phyloP scores from a whole-genome alignment of 2,888 invertebrate species.

The Panopea generosa region DNA sequence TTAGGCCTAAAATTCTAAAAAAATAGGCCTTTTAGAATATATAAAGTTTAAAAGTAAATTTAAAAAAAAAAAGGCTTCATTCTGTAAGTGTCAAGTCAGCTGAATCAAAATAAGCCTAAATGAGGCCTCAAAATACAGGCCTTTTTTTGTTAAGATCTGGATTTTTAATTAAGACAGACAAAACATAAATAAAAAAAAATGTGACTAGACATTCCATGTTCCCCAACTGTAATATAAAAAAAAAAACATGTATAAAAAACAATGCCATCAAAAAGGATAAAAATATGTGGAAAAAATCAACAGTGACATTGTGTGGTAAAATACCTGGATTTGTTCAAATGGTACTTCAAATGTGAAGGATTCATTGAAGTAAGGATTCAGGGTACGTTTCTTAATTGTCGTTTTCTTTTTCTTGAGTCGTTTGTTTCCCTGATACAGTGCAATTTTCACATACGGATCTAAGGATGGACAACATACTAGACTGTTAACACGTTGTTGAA shows the following conservation, averaged over 20 bases:
- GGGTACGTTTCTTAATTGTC: constrained; percentile 99
- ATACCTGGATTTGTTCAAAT: constrained; percentile 99
- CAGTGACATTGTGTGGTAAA: constrained; percentile 23
- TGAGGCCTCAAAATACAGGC: too few species aligned
- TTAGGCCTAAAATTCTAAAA: too few species aligned
- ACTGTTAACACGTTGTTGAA: not conserved
- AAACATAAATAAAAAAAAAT: too few species aligned
- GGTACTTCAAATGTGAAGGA: constrained; percentile 99
- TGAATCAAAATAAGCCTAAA: too few species aligned
- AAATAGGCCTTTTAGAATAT: too few species aligned
- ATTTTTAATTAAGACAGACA: too few species aligned
- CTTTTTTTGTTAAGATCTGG: too few species aligned
- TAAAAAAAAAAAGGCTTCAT: too few species aligned
- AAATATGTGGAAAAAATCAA: constrained; percentile 13
- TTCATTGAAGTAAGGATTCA: constrained; percentile 99
- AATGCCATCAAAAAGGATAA: constrained; percentile 10
- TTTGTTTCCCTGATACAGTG: constrained; percentile 99
- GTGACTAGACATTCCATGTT: too few species aligned
- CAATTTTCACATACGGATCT: constrained; percentile 99
- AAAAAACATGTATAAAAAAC: constrained; percentile 23
- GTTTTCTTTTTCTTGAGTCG: constrained; percentile 99
- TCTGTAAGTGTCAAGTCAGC: too few species aligned
- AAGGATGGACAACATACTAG: constrained; percentile 72
- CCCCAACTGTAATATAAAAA: not conserved
- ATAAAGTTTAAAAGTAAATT: too few species aligned